These are phyloP conservation scores for Congeria kusceri DNA, from an alignment of 2,888 invertebrate genomes.

Conservation along the genomic window DNA sequence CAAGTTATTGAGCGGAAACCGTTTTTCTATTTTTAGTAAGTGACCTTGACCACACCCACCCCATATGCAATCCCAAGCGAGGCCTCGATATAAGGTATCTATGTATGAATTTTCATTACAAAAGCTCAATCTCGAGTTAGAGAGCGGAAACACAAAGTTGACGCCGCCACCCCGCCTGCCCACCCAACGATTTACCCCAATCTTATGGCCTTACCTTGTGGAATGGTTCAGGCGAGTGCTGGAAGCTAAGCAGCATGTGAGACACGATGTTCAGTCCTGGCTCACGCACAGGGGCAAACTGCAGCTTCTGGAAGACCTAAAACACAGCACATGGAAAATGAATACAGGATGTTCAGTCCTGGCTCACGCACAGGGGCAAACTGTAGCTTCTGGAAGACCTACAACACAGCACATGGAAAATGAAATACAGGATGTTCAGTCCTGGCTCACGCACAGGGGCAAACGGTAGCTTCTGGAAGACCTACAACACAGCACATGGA, in stretches of 20 bases:
- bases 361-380: slow-evolving; percentile 74
- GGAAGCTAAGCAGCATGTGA: slow-evolving; percentile 84
- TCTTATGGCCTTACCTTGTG: slow-evolving; percentile 83
- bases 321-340: too few species aligned
- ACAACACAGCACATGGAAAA: too few species aligned
- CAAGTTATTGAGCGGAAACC: too few species aligned
- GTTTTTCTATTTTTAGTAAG: too few species aligned
- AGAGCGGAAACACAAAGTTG: too few species aligned
- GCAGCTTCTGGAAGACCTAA: slow-evolving; percentile 79
- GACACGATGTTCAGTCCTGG: slow-evolving; percentile 80
- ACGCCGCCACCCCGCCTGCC: too few species aligned
- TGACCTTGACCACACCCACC: too few species aligned
- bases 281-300: slow-evolving; percentile 72
- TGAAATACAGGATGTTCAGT: slow-evolving; percentile 80
- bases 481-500: slow-evolving; percentile 73
- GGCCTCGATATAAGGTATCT: too few species aligned
- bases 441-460: slow-evolving; percentile 74
- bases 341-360: slow-evolving; percentile 80
- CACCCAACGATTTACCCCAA: too few species aligned
- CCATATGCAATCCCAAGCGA: too few species aligned
- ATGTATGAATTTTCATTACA: too few species aligned
- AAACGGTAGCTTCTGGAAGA: slow-evolving; percentile 77
- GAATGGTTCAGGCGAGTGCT: slow-evolving; percentile 84
- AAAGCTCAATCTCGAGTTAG: too few species aligned
- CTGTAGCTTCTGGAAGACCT: slow-evolving; percentile 79